Base-by-base conservation (phyloP, 2,797 vertebrate species). In the Erethizon dorsatum region DNA sequence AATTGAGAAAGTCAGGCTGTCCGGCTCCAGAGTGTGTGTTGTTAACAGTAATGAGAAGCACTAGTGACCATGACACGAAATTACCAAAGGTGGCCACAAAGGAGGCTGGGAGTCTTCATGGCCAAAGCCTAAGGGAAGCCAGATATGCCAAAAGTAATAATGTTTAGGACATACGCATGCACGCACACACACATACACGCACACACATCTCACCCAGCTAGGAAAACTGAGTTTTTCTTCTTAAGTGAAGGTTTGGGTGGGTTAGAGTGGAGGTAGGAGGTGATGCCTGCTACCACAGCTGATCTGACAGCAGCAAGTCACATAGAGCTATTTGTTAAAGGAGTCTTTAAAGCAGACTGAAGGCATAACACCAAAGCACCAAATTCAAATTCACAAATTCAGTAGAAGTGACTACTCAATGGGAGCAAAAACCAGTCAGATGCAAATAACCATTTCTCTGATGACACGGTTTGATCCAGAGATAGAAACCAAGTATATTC, bases 391-490 rank as follows among this genome's bases (percentile, higher is more conserved):
- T 50, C 63, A 63, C 75, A 88, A 84, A 82, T 88, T 90, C 45
- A 26, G 79, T 90, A 63, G 90, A 84, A 94, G 91, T 67, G 54
- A 91, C 56, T 90, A 24, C 95, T 93, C 2, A 14, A 45, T 22
- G 7, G 41, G 17, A 88, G 24, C 1, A n/a, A 78, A 95, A 91
- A 15, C 41, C 24, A 94, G 63, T 83, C 54, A 80, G 92, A 92
- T 52, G 37, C n/a, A 95, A 95, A 93, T 61, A 92, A 50, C 31
- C 28, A 82, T 91, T 96, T 91, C 80, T 90, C 87, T 97, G 71
- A 52, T 94, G 90, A 77, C 50, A 41, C 69, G 41, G 31, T 87
- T 96, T 95, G 71, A 96, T 94, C 54, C 54, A 85, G 65, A 96
- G 56, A 96, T 84, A 91, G 89, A 93, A 96, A 89, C 83, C 61